Evolutionary conservation across 1,140 invertebrate genomes (phyloP), one percentile per base, ranked within the genome.

Genomic region (Drosophila navojoa): DNA sequence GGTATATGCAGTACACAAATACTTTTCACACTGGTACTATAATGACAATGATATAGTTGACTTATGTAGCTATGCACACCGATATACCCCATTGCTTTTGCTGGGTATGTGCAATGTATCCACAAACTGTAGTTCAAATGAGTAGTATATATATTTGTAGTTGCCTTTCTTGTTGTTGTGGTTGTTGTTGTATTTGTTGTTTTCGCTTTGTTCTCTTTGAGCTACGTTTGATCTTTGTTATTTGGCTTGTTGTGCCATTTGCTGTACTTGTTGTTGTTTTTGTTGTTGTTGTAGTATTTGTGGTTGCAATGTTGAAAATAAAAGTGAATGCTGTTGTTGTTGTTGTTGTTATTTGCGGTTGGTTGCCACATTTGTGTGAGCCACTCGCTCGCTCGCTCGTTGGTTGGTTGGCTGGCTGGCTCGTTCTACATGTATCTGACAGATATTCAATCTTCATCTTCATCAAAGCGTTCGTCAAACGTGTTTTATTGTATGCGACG

Each of bases 391-490:
- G 35, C 38, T 22, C 19, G 3, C 19, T 19, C 50, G 27, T 29
- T 44, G 11, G 44, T 38, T 32, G 0, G 7, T 7, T 35, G 6
- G 32, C 32, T 35, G 32, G 32, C 9, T 35, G 32, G 9, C 9
- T 38, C 32, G 29, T 44, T 54, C 42, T 58, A 75, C 47, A 54
- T 35, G 50, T 80, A 85, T 77, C 81, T 85, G 81, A 75, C 81
- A 85, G 81, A 85, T 81, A 85, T 85, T 85, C 81, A 85, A 85
- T 85, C 81, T 85, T 85, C 81, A 85, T 85, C 81, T 85, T 77
- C 77, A 85, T 85, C 80, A 78, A 81, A 82, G 62, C 79, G 71
- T 82, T 79, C 79, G 66, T 82, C 81, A 84, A 85, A 85, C 81
- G 77, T 86, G 81, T 85, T 85, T 85, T 81, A 81, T 86, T 80